Percentiles rank a stretch among this genome's conserved stretches.
Conservation (phyloP, 2,888 invertebrate species). For the Erpobdella octoculata region DNA sequence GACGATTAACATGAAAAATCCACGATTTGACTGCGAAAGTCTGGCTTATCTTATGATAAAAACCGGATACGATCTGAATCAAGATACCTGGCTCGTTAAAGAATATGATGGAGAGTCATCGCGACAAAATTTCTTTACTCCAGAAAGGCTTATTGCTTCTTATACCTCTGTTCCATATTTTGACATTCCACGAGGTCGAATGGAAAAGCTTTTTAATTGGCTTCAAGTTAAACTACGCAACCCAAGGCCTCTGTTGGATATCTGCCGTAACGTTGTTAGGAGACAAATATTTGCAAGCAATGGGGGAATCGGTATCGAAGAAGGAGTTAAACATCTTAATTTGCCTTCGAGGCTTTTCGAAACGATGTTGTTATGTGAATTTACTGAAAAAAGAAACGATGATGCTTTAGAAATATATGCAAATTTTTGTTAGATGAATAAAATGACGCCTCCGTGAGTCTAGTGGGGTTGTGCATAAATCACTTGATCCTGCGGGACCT, state of each 20-base stretch:
- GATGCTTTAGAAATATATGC: too few species aligned
- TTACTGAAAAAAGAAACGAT: too few species aligned
- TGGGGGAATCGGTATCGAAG: neutral
- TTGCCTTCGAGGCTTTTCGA: too few species aligned
- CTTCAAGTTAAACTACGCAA: neutral
- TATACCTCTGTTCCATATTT: neutral
- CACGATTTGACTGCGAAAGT: constrained; percentile 17
- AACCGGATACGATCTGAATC: constrained; percentile 9
- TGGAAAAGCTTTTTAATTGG: neutral
- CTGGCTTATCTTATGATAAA: neutral
- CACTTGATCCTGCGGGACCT: too few species aligned
- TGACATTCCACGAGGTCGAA: neutral
- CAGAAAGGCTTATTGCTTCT: neutral
- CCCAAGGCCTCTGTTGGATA: neutral
- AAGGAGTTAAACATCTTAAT: neutral
- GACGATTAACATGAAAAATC: constrained; percentile 6
- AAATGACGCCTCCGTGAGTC: too few species aligned
- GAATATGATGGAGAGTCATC: neutral
- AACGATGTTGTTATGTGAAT: too few species aligned
- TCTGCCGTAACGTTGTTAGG: neutral
- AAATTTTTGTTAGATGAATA: too few species aligned
- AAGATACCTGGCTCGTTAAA: constrained; percentile 8
- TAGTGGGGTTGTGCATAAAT: too few species aligned
- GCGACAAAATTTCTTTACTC: neutral
- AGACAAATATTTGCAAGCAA: neutral